Evolutionary conservation across 2,797 vertebrate genomes (phyloP), one percentile per base, ranked within the genome.

Genomic region (Enteromius viviparus): DNA sequence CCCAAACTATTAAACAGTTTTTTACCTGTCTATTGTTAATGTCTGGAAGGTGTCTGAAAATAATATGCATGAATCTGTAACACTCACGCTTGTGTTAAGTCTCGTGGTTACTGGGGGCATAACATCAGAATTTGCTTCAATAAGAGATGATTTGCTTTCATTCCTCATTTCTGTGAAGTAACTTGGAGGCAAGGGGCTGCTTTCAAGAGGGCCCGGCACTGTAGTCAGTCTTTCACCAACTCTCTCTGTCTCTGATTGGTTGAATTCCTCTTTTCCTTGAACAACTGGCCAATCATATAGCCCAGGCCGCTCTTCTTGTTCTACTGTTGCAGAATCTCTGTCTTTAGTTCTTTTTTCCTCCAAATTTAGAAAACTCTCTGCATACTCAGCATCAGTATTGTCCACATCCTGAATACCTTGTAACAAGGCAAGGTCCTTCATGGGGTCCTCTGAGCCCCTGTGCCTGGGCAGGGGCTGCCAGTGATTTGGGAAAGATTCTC

Each of bases 351-450:
- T 0, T 87, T 92, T 88, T 62, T 94, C 92, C 55, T 95, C 94
- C 70, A 90, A 84, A 23, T 90, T 91, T 79, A 87, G 89, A 84
- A 95, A 94, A 80, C 91, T 94, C 76, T 95, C 95, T 0, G 91
- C 64, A 80, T 96, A 95, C 45, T 96, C 95, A 65, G 93, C 88
- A 34, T 90, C 85, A 0, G 90, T 86, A 37, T 93, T 93, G 0
- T 92, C 92, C 23, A 94, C 88, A 68, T 89, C 91, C 51, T 37
- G 87, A 15, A 87, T 91, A 84, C 91, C 92, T 7, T 92, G 91
- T 4, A 96, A 88, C 49, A 95, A 88, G 32, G 92, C 92, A 0
- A 96, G 89, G 78, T 96, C 94, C 81, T 91, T 90, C 81, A 92
- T 86, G 11, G 88, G 88, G 80, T 93, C 87, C 49, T 91, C 82